Percentiles rank a stretch among this genome's conserved stretches.
Evolutionary conservation across 2,113 vertebrate genomes (phyloP).

Genomic region (Dipodomys ordii): DNA sequence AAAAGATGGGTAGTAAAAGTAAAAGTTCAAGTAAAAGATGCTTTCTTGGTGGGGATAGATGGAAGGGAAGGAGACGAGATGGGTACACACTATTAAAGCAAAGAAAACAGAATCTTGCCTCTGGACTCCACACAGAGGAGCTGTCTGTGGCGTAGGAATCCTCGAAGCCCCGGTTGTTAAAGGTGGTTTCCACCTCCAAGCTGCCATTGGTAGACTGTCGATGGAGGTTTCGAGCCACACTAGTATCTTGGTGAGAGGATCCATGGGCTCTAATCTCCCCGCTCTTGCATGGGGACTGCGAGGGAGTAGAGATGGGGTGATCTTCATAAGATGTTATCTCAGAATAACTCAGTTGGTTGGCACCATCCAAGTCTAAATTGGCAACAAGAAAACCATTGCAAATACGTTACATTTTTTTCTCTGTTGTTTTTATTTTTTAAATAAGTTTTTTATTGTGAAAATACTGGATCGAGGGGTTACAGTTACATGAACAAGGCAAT

Average conservation of each 20-base stretch:
- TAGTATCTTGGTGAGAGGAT: conserved; percentile 67
- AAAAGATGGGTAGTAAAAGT: background rate
- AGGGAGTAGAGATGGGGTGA: conserved; percentile 80
- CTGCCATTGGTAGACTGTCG: conserved; percentile 81
- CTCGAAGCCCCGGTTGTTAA: conserved; percentile 85
- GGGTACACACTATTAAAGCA: background rate
- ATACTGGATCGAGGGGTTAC: too few relatives aligned
- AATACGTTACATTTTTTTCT: conserved; percentile 57
- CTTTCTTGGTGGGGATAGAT: background rate
- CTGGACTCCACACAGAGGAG: conserved; percentile 92
- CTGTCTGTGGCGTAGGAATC: conserved; percentile 89
- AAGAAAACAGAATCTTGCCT: conserved; percentile 87
- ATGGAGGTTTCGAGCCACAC: conserved; percentile 35
- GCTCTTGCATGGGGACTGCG: conserved; percentile 69
- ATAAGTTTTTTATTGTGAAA: too few relatives aligned
- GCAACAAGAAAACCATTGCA: conserved; percentile 79
- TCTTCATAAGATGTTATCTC: conserved; percentile 86
- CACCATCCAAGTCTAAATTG: conserved; percentile 89
- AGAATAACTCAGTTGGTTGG: conserved; percentile 86
- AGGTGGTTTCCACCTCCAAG: conserved; percentile 84
- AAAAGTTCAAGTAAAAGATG: background rate
- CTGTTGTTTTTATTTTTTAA: too few relatives aligned
- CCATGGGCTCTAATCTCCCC: conserved; percentile 61
- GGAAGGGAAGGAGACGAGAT: fast-evolving
- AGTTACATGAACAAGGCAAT: too few relatives aligned